Conservation (phyloP, 2,113 vertebrate species). For the Fregetta grallaria region DNA sequence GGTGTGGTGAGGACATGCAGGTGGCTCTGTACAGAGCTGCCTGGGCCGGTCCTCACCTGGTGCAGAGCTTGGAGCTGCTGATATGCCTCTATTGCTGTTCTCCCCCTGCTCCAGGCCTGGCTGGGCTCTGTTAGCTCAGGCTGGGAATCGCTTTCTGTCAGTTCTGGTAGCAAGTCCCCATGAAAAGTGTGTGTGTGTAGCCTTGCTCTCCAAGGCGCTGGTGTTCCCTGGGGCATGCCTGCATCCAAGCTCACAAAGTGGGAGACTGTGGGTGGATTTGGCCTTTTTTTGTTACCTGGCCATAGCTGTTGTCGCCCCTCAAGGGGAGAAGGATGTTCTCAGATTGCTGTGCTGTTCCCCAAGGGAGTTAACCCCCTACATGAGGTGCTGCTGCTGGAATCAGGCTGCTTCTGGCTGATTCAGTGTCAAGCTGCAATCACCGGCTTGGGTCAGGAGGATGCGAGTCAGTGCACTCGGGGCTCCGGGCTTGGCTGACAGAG, state of each 20-base stretch:
- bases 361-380: background rate
- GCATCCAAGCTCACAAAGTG: background rate
- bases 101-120: background rate
- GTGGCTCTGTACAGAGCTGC: background rate
- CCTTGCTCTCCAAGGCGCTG: background rate
- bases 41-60: background rate
- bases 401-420: background rate
- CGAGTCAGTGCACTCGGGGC: background rate
- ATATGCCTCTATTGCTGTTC: background rate
- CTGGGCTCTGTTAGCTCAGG: background rate
- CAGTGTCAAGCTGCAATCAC: background rate
- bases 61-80: background rate
- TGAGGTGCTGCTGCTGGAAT: background rate
- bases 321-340: background rate
- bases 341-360: background rate
- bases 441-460: background rate
- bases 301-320: background rate
- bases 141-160: background rate
- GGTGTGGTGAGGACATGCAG: background rate
- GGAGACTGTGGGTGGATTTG: conserved; percentile 3
- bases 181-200: background rate
- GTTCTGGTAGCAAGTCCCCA: background rate
- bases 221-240: background rate
- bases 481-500: background rate
- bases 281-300: background rate